These are phyloP conservation scores for Pelosia muscerda DNA, from an alignment of 2,888 invertebrate species.

Conservation along the genomic window DNA sequence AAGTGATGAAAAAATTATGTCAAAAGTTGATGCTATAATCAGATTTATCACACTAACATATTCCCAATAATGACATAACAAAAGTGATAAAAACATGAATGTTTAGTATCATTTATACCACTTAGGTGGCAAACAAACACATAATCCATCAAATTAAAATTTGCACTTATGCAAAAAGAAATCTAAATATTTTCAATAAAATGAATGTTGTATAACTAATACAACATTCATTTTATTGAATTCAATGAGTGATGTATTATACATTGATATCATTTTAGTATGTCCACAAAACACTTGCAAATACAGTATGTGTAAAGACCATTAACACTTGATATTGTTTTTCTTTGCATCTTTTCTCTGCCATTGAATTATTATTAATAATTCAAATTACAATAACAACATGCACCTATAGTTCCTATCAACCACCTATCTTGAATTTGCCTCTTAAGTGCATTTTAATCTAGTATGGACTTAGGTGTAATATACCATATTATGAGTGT, in stretches of 20 bases:
- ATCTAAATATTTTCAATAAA: neutral
- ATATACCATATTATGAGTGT: no score
- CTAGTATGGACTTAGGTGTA: no score
- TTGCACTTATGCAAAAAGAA: neutral
- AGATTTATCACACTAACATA: conserved; percentile 1
- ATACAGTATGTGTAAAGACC: neutral
- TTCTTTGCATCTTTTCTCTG: neutral
- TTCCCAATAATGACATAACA: neutral
- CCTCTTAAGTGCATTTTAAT: no score
- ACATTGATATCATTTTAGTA: neutral
- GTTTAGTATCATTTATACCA: no score
- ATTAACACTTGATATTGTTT: neutral
- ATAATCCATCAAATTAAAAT: no score
- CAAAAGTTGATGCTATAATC: neutral
- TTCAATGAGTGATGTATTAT: neutral
- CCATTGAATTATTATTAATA: neutral
- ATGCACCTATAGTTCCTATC: no score
- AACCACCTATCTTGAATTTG: no score
- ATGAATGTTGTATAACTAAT: neutral
- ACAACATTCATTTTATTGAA: no score
- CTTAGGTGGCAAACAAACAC: no score
- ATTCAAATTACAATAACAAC: no score
- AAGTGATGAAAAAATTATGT: neutral
- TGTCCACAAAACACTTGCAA: neutral
- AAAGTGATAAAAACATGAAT: conserved; percentile 7